Evolutionary conservation across 2,888 invertebrate genomes (phyloP).

Genomic region (Euclidia mi): DNA sequence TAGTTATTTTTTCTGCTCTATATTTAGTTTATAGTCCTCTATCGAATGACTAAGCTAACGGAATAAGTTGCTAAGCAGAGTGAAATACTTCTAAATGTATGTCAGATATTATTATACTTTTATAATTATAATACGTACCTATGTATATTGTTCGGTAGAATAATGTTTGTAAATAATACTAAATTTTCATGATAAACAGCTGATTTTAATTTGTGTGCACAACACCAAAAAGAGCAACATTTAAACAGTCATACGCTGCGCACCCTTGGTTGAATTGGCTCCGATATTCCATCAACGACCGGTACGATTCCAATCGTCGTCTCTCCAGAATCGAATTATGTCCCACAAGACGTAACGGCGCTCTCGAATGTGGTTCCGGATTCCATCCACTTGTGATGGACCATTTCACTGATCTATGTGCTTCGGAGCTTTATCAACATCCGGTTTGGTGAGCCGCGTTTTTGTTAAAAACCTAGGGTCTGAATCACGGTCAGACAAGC

Average conservation of each 20-base stretch:
- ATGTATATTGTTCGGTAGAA: no score
- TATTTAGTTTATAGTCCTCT: no score
- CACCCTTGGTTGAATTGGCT: background rate
- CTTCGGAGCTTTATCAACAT: constrained; percentile 12
- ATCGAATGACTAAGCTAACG: no score
- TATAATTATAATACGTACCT: no score
- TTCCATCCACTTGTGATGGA: constrained; percentile 6
- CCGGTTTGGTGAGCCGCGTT: constrained; percentile 1
- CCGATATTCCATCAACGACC: constrained; percentile 2
- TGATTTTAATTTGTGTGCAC: no score
- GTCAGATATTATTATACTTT: no score
- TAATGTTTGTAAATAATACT: no score
- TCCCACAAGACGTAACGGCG: constrained; percentile 35
- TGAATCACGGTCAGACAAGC: background rate
- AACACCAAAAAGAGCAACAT: background rate
- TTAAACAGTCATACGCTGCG: background rate
- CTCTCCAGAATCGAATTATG: constrained; percentile 35
- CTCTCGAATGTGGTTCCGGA: constrained; percentile 22
- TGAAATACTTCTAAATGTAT: no score
- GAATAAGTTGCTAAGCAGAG: no score
- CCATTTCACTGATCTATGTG: constrained; percentile 34
- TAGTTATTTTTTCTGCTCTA: no score
- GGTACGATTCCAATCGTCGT: constrained; percentile 11
- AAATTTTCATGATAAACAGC: no score
- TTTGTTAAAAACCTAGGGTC: background rate